These are phyloP conservation scores for Muscidifurax raptorellus DNA, from an alignment of 1,140 invertebrate genomes.

Conservation along the genomic window DNA sequence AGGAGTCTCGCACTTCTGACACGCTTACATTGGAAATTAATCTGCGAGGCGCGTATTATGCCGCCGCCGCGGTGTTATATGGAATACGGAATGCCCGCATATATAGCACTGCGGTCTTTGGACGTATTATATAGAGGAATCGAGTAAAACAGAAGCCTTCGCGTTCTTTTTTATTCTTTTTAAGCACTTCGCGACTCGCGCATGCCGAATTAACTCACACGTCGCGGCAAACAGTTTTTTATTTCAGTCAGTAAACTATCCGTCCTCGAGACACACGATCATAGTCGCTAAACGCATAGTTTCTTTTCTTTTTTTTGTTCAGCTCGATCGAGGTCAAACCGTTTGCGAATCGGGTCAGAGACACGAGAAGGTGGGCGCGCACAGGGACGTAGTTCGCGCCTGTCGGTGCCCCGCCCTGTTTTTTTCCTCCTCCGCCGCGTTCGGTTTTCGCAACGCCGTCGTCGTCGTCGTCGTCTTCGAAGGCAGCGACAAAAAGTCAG, in stretches of 20 bases:
- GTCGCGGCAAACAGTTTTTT: background rate
- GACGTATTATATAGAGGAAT: background rate
- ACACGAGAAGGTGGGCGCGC: conserved; percentile 5
- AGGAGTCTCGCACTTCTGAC: conserved; percentile 28
- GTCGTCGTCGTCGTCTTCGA: background rate
- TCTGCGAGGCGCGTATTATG: background rate
- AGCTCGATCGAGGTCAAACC: conserved; percentile 37
- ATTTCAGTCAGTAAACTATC: background rate
- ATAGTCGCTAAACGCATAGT: background rate
- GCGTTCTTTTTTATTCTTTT: background rate
- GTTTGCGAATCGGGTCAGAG: conserved; percentile 49
- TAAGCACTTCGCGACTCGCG: no score
- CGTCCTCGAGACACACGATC: background rate
- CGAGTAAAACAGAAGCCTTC: background rate
- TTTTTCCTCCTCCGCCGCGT: background rate
- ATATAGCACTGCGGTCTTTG: background rate
- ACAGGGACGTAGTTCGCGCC: conserved; percentile 23
- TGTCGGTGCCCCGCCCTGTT: conserved; percentile 3
- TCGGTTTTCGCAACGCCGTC: background rate
- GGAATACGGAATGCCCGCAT: conserved; percentile 12
- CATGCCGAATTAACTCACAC: no score
- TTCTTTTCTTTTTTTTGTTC: conserved; percentile 28
- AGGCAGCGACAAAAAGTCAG: background rate
- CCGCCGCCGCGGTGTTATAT: no score
- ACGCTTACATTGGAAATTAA: conserved; percentile 43